Percentiles rank a stretch among this genome's conserved stretches.
These are phyloP conservation scores for Apis florea DNA, from an alignment of 1,140 invertebrate genomes.

Conservation along the genomic window DNA sequence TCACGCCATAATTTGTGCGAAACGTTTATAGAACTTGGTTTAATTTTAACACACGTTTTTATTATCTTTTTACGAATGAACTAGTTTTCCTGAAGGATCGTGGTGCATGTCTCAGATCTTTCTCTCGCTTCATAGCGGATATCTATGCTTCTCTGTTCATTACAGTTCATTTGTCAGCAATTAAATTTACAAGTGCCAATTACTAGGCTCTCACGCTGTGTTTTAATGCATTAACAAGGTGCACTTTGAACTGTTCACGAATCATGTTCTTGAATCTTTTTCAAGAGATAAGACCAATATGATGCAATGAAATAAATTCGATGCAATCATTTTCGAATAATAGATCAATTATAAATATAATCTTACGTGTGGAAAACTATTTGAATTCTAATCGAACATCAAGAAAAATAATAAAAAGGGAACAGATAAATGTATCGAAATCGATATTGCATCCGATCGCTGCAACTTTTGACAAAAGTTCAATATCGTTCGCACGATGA, in stretches of 20 bases:
- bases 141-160: not conserved
- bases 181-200: slow-evolving; percentile 38
- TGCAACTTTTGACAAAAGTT: not conserved
- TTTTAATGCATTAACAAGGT: slow-evolving; percentile 13
- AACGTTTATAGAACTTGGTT: not conserved
- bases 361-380: not conserved
- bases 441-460: not conserved
- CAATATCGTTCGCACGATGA: not conserved
- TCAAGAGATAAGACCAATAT: too few species aligned
- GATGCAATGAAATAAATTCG: not conserved
- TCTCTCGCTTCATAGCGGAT: not conserved
- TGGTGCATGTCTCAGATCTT: not conserved
- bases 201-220: not conserved
- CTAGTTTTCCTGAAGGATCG: not conserved
- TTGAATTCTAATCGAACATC: too few species aligned
- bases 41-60: not conserved
- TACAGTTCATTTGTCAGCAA: not conserved
- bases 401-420: too few species aligned
- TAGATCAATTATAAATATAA: not conserved
- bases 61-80: not conserved
- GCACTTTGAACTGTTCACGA: not conserved
- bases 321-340: not conserved
- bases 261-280: too few species aligned
- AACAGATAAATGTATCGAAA: not conserved
- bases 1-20: slow-evolving; percentile 18